Evolutionary conservation across 2,888 invertebrate species (phyloP).

Genomic region (Apamea epomidion): DNA sequence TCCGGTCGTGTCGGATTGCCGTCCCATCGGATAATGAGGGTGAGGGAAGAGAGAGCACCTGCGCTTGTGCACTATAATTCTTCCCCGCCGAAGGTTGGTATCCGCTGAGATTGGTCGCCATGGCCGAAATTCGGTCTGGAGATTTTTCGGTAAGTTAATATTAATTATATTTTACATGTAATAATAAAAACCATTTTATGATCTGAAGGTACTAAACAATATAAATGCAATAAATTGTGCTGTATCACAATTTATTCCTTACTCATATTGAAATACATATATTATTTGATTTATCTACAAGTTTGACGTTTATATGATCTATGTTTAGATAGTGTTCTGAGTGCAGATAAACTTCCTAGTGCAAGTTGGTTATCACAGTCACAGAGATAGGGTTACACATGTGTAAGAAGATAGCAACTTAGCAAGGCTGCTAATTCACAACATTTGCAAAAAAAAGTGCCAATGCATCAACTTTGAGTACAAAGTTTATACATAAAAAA

Average conservation of each 20-base stretch:
- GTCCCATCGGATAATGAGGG: too few species aligned
- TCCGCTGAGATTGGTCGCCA: too few species aligned
- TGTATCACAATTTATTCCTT: not conserved
- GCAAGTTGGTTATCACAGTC: conserved; percentile 30
- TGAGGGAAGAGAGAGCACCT: too few species aligned
- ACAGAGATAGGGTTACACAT: conserved; percentile 25
- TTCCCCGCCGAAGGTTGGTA: too few species aligned
- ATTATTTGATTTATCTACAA: not conserved
- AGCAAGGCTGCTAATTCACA: not conserved
- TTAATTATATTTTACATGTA: not conserved
- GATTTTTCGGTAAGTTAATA: too few species aligned
- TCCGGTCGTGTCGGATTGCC: too few species aligned
- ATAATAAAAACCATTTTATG: not conserved
- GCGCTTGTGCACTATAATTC: too few species aligned
- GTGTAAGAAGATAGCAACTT: conserved; percentile 4
- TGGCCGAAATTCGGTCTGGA: too few species aligned
- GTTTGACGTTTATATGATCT: not conserved
- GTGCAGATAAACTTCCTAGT: conserved; percentile 27
- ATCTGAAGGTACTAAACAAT: not conserved
- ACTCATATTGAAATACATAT: not conserved
- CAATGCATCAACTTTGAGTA: not conserved
- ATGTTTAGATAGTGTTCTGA: conserved; percentile 17
- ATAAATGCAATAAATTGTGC: too few species aligned
- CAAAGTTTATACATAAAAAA: too few species aligned
- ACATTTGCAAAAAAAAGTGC: not conserved